Evolutionary conservation across 1,140 invertebrate genomes (phyloP).

Genomic region (Brachionus plicatilis): DNA sequence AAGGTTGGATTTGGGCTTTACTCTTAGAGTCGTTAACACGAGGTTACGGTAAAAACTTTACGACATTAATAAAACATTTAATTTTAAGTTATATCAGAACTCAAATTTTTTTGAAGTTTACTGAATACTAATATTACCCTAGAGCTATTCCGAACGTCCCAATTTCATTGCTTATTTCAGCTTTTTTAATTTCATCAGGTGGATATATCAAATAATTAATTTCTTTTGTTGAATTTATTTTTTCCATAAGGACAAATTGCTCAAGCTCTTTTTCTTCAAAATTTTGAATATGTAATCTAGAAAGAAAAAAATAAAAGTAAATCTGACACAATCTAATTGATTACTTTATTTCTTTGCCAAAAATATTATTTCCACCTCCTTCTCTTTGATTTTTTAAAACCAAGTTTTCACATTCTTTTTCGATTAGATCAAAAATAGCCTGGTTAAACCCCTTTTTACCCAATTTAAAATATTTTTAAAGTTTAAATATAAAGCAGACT

Average conservation of each 20-base stretch:
- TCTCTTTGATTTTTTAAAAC: constrained; percentile 7
- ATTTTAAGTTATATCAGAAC: not conserved
- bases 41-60: too few species aligned
- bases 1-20: too few species aligned
- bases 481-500: not conserved
- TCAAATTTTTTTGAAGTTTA: not conserved
- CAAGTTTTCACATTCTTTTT: not conserved
- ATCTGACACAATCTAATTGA: not conserved
- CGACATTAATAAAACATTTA: too few species aligned
- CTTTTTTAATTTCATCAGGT: not conserved
- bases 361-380: not conserved
- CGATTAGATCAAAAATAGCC: not conserved
- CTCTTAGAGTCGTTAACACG: too few species aligned
- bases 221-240: not conserved
- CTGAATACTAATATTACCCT: not conserved
- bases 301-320: not conserved
- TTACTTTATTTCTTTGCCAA: not conserved
- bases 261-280: not conserved
- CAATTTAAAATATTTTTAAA: not conserved
- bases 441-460: not conserved
- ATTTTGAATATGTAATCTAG: not conserved
- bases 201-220: not conserved
- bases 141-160: constrained; percentile 14
- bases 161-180: not conserved
- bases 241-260: constrained; percentile 5